Percentiles rank a stretch among this genome's conserved stretches.
These are phyloP conservation scores for Atethmia centrago DNA, from an alignment of 2,888 invertebrate genomes.

Conservation along the genomic window DNA sequence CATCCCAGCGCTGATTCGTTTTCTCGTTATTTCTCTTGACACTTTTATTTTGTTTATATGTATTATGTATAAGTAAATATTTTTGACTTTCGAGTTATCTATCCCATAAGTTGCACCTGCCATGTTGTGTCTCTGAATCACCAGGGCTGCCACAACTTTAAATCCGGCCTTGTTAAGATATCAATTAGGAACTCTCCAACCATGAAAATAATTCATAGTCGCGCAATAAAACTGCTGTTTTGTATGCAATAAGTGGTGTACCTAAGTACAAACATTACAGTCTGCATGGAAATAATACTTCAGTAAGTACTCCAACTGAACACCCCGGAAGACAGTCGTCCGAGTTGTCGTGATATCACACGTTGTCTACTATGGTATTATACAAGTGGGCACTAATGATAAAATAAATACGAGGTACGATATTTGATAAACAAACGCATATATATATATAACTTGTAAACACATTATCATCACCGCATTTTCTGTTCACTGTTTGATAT, in stretches of 20 bases:
- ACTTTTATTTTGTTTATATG: no score
- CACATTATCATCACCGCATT: neutral
- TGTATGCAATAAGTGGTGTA: neutral
- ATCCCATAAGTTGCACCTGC: no score
- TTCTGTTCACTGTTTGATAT: neutral
- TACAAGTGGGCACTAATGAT: conserved; percentile 27
- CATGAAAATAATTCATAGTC: conserved; percentile 14
- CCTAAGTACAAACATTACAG: neutral
- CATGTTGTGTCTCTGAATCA: no score
- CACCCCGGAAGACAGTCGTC: conserved; percentile 34
- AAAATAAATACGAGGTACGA: conserved; percentile 5
- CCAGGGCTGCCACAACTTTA: no score
- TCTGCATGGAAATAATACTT: neutral
- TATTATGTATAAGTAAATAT: no score
- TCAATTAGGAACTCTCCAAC: conserved; percentile 22
- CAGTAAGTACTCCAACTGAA: conserved; percentile 28
- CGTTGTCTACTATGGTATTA: neutral
- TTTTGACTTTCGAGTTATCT: no score
- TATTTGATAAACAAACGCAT: conserved; percentile 10
- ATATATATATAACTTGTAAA: neutral
- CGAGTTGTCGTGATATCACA: conserved; percentile 9
- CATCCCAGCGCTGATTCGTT: no score
- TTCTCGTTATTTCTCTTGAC: no score
- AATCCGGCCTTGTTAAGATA: no score
- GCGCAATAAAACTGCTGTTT: neutral